Evolutionary conservation across 2,888 invertebrate genomes (phyloP).

Genomic region (Amitus sp.): DNA sequence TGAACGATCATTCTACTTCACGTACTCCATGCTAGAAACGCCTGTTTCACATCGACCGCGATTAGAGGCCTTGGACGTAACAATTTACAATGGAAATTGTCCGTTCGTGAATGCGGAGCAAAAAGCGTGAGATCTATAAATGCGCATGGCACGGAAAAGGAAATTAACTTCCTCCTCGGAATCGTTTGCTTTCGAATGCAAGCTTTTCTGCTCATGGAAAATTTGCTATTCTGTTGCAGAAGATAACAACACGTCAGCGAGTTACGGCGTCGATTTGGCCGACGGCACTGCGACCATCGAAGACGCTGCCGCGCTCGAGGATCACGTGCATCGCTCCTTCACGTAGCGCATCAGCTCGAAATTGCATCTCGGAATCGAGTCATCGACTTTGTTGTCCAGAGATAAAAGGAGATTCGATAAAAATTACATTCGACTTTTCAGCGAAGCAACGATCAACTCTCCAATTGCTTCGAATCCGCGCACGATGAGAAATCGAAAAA

Average conservation of each 20-base stretch:
- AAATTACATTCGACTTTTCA: too few relatives aligned
- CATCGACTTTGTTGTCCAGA: slow-evolving; percentile 34
- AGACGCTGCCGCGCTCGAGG: slow-evolving; percentile 47
- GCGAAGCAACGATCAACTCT: too few relatives aligned
- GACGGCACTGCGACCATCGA: slow-evolving; percentile 51
- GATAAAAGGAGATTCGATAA: too few relatives aligned
- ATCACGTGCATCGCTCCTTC: slow-evolving; percentile 50
- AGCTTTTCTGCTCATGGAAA: neutral
- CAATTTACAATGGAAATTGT: slow-evolving; percentile 28
- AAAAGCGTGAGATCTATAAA: too few relatives aligned
- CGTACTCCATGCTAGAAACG: slow-evolving; percentile 29
- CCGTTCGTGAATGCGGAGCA: slow-evolving; percentile 11
- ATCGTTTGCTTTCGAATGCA: too few relatives aligned
- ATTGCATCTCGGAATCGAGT: slow-evolving; percentile 26
- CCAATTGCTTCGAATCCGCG: too few relatives aligned
- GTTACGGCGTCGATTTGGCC: slow-evolving; percentile 56
- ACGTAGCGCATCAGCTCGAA: slow-evolving; percentile 46
- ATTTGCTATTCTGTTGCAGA: slow-evolving; percentile 45
- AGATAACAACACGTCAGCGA: slow-evolving; percentile 57
- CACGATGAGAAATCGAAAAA: too few relatives aligned
- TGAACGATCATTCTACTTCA: slow-evolving; percentile 35
- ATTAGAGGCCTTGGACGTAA: slow-evolving; percentile 17
- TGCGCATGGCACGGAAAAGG: too few relatives aligned
- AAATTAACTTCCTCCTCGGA: too few relatives aligned
- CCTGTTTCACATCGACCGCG: slow-evolving; percentile 29